Base-by-base conservation (phyloP, 1,140 invertebrate genomes). In the Eupeodes corollae region DNA sequence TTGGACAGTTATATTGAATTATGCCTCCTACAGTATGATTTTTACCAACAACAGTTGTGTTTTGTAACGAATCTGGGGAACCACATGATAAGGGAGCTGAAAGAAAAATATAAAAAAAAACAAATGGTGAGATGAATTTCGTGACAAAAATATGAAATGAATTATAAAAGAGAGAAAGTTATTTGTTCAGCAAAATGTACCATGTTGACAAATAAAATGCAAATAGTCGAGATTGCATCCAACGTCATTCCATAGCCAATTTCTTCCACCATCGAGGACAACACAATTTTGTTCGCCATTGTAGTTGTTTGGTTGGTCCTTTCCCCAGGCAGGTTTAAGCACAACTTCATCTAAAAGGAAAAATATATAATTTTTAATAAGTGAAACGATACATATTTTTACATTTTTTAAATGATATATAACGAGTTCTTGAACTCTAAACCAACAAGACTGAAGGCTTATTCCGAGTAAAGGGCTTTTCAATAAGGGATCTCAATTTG, bases 241-340 rank as follows among this genome's bases (percentile, higher is more conserved):
- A 19, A 95, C 89, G 71, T 95, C 91, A 67, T 95, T 95, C 90
- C 90, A 95, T 0, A 85, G 71, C 91, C 91, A 94, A 37, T 81
- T 79, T 44, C 87, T 75, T 0, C 86, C 88, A 3, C 90, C 89
- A 58, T 95, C 91, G 46, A 94, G 70, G 8, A 93, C 88, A 5
- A 87, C 88, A 67, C 90, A 94, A 67, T 94, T 93, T 67, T 95
- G 91, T 59, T 94, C 88, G 1, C 89, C 88, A 58, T 93, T 94
- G 70, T 94, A 94, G 59, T 94, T 95, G 61, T 94, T 94, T 0
- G 91, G 91, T 59, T 95, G 91, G 57, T 92, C 89, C 61, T 88
- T 87, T 32, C 88, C 90, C 91, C 91, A 94, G 1, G 83, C 75
- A 6, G 88, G 88, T 52, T 80, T 82, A 11, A 75, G 77, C 1